These are phyloP conservation scores for Ambastaia sidthimunki DNA, from an alignment of 2,797 vertebrate genomes.

Conservation along the genomic window DNA sequence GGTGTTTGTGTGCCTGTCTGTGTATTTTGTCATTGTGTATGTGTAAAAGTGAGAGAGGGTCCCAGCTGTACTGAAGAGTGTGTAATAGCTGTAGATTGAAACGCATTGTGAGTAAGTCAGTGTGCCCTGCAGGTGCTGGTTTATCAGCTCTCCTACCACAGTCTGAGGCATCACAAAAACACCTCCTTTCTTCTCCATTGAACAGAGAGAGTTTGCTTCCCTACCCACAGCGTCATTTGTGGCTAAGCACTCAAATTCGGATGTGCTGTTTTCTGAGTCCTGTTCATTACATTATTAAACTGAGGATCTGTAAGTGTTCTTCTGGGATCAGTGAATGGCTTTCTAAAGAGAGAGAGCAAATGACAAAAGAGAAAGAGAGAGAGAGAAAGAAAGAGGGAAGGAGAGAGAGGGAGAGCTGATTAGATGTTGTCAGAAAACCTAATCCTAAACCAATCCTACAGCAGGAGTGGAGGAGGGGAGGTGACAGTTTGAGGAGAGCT, in stretches of 20 bases:
- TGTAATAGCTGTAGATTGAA: conserved; percentile 24
- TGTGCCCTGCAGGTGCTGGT: conserved; percentile 7
- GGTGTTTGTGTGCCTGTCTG: not conserved
- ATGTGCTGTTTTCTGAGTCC: conserved; percentile 20
- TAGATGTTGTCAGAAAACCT: conserved; percentile 33
- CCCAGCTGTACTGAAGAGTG: conserved; percentile 24
- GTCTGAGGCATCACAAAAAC: conserved; percentile 25
- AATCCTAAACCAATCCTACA: conserved; percentile 21
- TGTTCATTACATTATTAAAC: conserved; percentile 38
- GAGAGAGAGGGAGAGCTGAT: not conserved
- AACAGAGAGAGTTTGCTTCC: not conserved
- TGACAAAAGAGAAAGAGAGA: no score
- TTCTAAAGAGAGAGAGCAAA: not conserved
- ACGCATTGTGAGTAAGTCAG: conserved; percentile 11
- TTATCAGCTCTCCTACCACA: conserved; percentile 30
- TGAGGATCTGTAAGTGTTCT: conserved; percentile 18
- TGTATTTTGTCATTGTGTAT: not conserved
- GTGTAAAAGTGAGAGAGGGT: not conserved
- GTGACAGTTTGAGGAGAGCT: not conserved
- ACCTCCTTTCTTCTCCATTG: conserved; percentile 23
- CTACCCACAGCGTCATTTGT: conserved; percentile 4
- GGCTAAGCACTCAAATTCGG: conserved; percentile 8
- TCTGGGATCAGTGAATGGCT: conserved; percentile 17
- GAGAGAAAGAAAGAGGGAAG: not conserved
- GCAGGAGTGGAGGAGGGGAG: not conserved